Conservation (phyloP, 1,140 invertebrate species). For the Neodiprion pinetum region DNA sequence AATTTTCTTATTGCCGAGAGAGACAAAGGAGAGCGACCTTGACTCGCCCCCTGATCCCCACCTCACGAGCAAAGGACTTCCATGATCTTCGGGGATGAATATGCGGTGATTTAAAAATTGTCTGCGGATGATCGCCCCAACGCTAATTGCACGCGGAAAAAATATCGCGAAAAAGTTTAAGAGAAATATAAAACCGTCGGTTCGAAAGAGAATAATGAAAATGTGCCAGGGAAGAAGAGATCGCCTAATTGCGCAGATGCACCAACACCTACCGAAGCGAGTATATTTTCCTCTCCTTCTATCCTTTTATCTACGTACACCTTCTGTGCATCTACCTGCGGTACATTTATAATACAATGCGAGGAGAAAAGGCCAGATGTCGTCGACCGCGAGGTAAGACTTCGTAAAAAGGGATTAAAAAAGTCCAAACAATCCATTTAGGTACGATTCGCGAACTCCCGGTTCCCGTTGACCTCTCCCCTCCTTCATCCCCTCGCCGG, state of each 20-base stretch:
- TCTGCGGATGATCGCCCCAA: too few relatives aligned
- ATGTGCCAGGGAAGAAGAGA: not conserved
- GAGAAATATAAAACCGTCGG: not conserved
- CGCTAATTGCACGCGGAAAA: too few relatives aligned
- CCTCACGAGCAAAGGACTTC: too few relatives aligned
- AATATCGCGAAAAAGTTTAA: not conserved
- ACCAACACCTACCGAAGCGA: not conserved
- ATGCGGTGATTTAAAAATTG: too few relatives aligned
- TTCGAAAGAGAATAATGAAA: not conserved
- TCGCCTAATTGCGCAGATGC: not conserved
- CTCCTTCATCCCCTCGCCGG: not conserved
- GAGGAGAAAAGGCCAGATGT: not conserved
- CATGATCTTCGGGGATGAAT: too few relatives aligned
- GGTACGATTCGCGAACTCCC: not conserved
- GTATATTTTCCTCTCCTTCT: too few relatives aligned
- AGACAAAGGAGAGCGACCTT: too few relatives aligned
- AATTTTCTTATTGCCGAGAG: too few relatives aligned
- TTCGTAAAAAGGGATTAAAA: not conserved
- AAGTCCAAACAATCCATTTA: slow-evolving; percentile 3
- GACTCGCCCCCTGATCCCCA: too few relatives aligned
- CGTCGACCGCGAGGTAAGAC: not conserved
- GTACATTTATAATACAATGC: not conserved
- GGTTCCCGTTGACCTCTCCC: not conserved
- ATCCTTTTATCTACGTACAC: not conserved
- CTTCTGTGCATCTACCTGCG: not conserved